Evolutionary conservation across 2,888 invertebrate genomes (phyloP), one percentile per base, ranked within the genome.

Genomic region (Rosalia funebris): DNA sequence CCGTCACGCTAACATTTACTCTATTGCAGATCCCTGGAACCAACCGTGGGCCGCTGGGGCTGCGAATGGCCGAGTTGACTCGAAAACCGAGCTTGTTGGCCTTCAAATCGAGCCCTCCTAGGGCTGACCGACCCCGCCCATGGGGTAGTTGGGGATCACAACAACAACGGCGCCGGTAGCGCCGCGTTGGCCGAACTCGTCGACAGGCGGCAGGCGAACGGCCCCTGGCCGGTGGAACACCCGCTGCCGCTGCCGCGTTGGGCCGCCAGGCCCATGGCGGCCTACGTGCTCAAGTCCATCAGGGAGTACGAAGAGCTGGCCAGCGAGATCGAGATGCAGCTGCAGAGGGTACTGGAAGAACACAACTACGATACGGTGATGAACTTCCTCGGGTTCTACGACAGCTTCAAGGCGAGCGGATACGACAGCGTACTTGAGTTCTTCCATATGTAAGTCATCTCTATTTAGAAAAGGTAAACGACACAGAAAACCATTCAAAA

Each of bases 1-100:
- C 25, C 25, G 25, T 25, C 25, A 25, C 25, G 7, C 3, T 25
- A 25, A 19, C 25, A 19, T 20, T 25, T 12, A n/a, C 16, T 11
- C 37, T 46, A 39, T 56, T 55, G 83, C 42, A 69, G 66, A 63
- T 66, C 84, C 70, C 87, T 87, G 78, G 86, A 89, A 84, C 93
- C 93, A 84, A 87, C 90, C 81, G 93, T 93, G 81, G 93, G 92
- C 80, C 90, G 93, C 75, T 95, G 93, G 93, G 94, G 93, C 83
- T 89, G 91, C 85, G 94, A 95, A 84, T 95, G 95, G 95, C 95
- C 95, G 86, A 95, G 95, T 94, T 95, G 95, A 95, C 95, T 95
- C 95, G 91, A 88, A 87, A 81, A 82, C 84, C 84, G 84, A 81
- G 82, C 80, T 77, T 81, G 82, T 83, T 84, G 83, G 77, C 72